Evolutionary conservation across 2,797 vertebrate species (phyloP).

Genomic region (Crypturellus tataupa): DNA sequence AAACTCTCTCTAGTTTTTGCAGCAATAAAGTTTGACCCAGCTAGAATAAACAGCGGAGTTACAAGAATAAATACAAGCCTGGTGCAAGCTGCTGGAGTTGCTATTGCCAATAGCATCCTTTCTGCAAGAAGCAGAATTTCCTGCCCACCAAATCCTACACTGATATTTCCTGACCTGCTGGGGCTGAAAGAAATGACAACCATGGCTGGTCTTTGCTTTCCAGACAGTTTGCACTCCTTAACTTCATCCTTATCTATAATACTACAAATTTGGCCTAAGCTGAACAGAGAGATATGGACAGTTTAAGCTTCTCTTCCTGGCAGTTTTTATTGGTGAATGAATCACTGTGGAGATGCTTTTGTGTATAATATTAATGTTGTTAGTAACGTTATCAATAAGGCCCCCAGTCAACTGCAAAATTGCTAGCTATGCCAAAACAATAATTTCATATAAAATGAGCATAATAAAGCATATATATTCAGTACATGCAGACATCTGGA

Average conservation of each 20-base stretch:
- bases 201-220: not conserved
- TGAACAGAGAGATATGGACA: too few species aligned
- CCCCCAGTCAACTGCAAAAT: not conserved
- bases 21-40: not conserved
- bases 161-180: not conserved
- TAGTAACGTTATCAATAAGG: not conserved
- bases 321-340: not conserved
- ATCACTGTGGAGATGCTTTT: not conserved
- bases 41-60: not conserved
- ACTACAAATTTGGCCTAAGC: not conserved
- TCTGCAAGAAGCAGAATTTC: not conserved
- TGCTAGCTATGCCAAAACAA: not conserved
- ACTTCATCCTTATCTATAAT: not conserved
- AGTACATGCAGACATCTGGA: not conserved
- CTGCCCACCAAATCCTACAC: not conserved
- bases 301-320: not conserved
- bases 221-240: not conserved
- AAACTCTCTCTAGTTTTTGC: not conserved
- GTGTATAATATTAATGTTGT: not conserved
- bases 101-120: not conserved
- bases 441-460: not conserved
- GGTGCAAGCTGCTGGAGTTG: not conserved
- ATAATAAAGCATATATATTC: not conserved
- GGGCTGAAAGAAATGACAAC: not conserved
- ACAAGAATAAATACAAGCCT: not conserved